These are phyloP conservation scores for Cartodere bifasciata DNA, from an alignment of 2,888 invertebrate genomes.

Conservation along the genomic window DNA sequence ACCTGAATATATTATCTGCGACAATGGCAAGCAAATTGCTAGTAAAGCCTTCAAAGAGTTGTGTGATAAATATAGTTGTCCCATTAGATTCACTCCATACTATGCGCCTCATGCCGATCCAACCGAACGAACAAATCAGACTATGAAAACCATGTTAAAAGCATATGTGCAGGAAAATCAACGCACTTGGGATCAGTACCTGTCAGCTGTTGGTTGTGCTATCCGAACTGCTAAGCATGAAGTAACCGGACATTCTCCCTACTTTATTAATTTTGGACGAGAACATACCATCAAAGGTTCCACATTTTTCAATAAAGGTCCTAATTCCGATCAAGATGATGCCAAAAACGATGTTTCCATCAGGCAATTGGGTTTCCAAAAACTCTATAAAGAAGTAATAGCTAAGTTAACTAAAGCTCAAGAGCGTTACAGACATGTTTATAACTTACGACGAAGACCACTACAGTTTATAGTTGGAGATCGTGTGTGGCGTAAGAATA, in stretches of 20 bases:
- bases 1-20: constrained; percentile 11
- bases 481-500: constrained; percentile 8
- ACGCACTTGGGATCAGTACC: constrained; percentile 10
- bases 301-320: too few relatives aligned
- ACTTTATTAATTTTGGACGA: constrained; percentile 11
- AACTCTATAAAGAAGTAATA: too few relatives aligned
- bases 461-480: constrained; percentile 5
- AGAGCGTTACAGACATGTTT: too few relatives aligned
- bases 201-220: constrained; percentile 12
- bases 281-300: constrained; percentile 9
- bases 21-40: constrained; percentile 14
- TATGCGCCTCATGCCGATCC: constrained; percentile 11
- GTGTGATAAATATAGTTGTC: constrained; percentile 2
- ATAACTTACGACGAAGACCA: constrained; percentile 5
- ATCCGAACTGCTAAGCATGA: constrained; percentile 13
- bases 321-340: too few relatives aligned
- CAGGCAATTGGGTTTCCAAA: too few relatives aligned
- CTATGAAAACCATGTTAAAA: constrained; percentile 12
- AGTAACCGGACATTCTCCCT: constrained; percentile 13
- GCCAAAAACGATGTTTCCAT: too few relatives aligned
- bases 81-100: constrained; percentile 3
- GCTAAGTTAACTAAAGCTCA: too few relatives aligned
- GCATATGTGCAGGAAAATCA: constrained; percentile 13
- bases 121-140: constrained; percentile 11
- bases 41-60: constrained; percentile 1